phyloP scores from a whole-genome alignment of 1,140 invertebrate species.

The Lasaia peninsularis region DNA sequence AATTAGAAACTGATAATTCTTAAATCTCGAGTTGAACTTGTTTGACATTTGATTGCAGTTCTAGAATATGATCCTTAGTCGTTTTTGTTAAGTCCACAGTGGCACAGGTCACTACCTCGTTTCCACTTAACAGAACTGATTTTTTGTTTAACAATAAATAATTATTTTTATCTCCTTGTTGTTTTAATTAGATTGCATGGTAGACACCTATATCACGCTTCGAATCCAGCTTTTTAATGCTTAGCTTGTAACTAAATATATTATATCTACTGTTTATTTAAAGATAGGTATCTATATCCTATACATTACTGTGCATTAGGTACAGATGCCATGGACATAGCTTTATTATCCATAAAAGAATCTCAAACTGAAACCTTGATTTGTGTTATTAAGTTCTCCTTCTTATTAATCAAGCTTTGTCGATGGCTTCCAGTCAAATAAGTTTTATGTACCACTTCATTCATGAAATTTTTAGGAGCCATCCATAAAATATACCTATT shows the following conservation, averaged over 20 bases:
- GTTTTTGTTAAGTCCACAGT: conserved; percentile 47
- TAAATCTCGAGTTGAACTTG: conserved; percentile 25
- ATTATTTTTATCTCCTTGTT: conserved; percentile 59
- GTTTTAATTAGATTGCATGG: conserved; percentile 67
- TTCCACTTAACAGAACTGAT: conserved; percentile 73
- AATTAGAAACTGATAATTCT: conserved; percentile 26
- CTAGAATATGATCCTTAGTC: conserved; percentile 22
- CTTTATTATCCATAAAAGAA: too few species aligned
- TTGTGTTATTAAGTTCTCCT: too few species aligned
- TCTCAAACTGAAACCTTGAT: too few species aligned
- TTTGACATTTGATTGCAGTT: conserved; percentile 30
- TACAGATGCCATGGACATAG: too few species aligned
- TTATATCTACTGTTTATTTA: neutral
- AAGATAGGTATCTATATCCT: neutral
- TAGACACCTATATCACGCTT: conserved; percentile 50
- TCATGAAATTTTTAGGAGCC: neutral
- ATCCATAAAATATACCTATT: too few species aligned
- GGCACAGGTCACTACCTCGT: conserved; percentile 52
- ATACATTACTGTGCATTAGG: neutral
- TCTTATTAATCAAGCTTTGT: too few species aligned
- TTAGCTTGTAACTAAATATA: conserved; percentile 38
- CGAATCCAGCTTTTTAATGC: conserved; percentile 59
- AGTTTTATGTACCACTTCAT: neutral
- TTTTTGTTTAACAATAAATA: conserved; percentile 70
- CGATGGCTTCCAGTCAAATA: neutral